phyloP scores from a whole-genome alignment of 2,797 vertebrate species.

The Anguilla megastoma region DNA sequence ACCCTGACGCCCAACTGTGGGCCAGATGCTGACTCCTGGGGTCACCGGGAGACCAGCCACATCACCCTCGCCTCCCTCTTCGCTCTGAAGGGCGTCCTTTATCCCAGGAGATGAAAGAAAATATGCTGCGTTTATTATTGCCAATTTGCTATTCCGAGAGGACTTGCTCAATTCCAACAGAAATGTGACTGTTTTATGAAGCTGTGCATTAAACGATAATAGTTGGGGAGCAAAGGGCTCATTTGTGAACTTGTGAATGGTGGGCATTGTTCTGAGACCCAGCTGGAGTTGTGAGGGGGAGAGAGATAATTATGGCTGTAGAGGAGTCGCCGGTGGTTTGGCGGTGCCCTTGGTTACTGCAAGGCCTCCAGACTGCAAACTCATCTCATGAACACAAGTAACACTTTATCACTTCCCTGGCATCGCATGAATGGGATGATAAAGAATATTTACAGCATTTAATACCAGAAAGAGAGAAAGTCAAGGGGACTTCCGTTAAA shows the following conservation, averaged over 20 bases:
- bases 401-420: background rate
- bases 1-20: slow-evolving; percentile 29
- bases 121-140: slow-evolving; percentile 31
- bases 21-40: slow-evolving; percentile 44
- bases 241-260: slow-evolving; percentile 20
- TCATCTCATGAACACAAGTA: background rate
- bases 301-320: background rate
- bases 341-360: background rate
- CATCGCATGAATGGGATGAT: background rate
- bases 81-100: slow-evolving; percentile 25
- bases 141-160: slow-evolving; percentile 15
- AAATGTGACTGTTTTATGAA: slow-evolving; percentile 25
- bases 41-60: slow-evolving; percentile 41
- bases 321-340: background rate
- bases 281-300: slow-evolving; percentile 18
- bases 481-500: background rate
- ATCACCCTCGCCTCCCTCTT: background rate
- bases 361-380: background rate
- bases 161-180: slow-evolving; percentile 20
- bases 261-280: slow-evolving; percentile 18
- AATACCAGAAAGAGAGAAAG: background rate
- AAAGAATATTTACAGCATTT: background rate
- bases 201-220: slow-evolving; percentile 9
- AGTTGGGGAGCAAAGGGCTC: background rate
- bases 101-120: slow-evolving; percentile 40